Evolutionary conservation across 2,113 vertebrate species (phyloP).

Genomic region (Abramis brama): DNA sequence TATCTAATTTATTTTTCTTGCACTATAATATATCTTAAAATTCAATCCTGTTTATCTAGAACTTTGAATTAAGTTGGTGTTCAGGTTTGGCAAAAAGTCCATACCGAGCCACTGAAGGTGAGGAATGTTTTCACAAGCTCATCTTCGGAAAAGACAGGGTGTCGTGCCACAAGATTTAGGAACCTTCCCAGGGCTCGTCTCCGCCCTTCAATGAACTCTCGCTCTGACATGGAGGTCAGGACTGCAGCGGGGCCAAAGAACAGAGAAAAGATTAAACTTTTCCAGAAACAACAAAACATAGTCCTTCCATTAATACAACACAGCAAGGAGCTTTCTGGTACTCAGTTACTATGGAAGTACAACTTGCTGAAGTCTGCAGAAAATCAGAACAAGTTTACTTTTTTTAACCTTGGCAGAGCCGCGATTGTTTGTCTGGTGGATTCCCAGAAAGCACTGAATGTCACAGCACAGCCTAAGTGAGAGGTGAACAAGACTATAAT

Average conservation of each 20-base stretch:
- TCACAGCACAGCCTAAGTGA: neutral
- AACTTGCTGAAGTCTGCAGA: slow-evolving; percentile 17
- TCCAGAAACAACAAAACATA: slow-evolving; percentile 13
- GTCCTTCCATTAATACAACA: neutral
- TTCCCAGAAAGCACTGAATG: slow-evolving; percentile 22
- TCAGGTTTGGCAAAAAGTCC: slow-evolving; percentile 50
- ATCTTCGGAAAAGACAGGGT: slow-evolving; percentile 92
- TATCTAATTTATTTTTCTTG: neutral
- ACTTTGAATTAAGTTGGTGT: neutral
- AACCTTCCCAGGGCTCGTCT: slow-evolving; percentile 88
- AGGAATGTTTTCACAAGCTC: slow-evolving; percentile 90
- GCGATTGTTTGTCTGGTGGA: neutral
- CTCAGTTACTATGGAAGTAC: slow-evolving; percentile 9
- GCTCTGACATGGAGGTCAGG: slow-evolving; percentile 80
- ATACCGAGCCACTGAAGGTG: slow-evolving; percentile 89
- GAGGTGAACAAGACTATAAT: slow-evolving; percentile 10
- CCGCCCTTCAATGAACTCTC: slow-evolving; percentile 93
- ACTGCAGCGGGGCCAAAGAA: slow-evolving; percentile 57
- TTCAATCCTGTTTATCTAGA: neutral
- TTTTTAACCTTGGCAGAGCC: slow-evolving; percentile 10
- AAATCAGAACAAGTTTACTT: slow-evolving; percentile 1
- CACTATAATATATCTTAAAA: neutral
- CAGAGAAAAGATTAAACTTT: slow-evolving; percentile 36
- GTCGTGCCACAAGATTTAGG: slow-evolving; percentile 91
- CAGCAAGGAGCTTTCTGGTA: slow-evolving; percentile 4